Conservation (phyloP, 2,888 invertebrate genomes). For the Limnephilus auricula region DNA sequence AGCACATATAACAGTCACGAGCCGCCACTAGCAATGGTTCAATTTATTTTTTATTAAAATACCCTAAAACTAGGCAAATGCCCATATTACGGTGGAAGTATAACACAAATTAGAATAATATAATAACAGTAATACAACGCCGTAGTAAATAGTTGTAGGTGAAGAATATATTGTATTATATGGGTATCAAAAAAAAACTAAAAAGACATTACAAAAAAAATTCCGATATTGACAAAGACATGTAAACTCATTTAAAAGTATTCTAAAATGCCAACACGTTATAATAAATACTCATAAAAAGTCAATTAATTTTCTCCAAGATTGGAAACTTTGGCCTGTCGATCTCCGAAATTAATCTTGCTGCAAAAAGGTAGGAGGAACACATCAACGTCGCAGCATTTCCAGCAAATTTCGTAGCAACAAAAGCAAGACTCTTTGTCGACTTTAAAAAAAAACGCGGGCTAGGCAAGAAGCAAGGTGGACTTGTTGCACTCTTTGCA, state of each 20-base stretch:
- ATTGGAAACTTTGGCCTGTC: not conserved
- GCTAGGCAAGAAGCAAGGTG: not conserved
- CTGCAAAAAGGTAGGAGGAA: not conserved
- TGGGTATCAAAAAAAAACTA: not conserved
- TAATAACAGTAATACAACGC: too few species aligned
- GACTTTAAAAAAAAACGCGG: not conserved
- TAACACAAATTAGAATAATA: too few species aligned
- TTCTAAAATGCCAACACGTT: not conserved
- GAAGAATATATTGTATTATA: too few species aligned
- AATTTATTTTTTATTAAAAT: too few species aligned
- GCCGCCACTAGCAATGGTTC: too few species aligned
- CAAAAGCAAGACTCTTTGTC: not conserved
- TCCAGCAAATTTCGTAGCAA: not conserved
- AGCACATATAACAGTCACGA: too few species aligned
- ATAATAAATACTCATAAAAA: not conserved
- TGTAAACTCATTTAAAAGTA: not conserved
- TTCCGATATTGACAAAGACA: not conserved
- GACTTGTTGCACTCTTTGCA: too few species aligned
- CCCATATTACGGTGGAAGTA: too few species aligned
- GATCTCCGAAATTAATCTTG: not conserved
- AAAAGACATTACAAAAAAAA: not conserved
- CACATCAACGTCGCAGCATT: not conserved
- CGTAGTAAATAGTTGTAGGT: too few species aligned
- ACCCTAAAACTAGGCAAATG: too few species aligned
- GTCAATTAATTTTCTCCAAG: not conserved